These are phyloP conservation scores for Coptotermes formosanus DNA, from an alignment of 1,140 invertebrate species.

Conservation along the genomic window DNA sequence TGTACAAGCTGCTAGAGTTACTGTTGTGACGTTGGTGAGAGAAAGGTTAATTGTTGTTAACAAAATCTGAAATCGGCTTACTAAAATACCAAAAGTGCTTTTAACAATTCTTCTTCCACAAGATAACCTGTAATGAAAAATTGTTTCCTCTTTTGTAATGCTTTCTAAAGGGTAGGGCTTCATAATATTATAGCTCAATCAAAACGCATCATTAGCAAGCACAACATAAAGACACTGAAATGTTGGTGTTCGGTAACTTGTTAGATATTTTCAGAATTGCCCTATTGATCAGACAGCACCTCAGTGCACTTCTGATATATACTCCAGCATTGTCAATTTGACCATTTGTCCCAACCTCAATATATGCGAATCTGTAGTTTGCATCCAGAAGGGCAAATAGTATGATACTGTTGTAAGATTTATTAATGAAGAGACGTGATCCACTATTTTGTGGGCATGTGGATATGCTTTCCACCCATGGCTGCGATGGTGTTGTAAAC, in stretches of 20 bases:
- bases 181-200: neutral
- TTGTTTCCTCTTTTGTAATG: neutral
- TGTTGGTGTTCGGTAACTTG: neutral
- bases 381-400: constrained; percentile 42
- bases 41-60: constrained; percentile 27
- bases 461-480: constrained; percentile 41
- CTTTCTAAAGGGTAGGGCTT: neutral
- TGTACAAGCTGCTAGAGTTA: constrained; percentile 20
- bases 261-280: neutral
- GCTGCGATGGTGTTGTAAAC: constrained; percentile 41
- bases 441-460: constrained; percentile 38
- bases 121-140: neutral
- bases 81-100: constrained; percentile 29
- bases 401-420: constrained; percentile 41
- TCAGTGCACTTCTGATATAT: constrained; percentile 13
- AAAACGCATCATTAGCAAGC: constrained; percentile 1
- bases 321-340: constrained; percentile 39
- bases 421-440: constrained; percentile 43
- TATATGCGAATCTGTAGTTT: constrained; percentile 41
- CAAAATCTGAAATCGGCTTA: neutral
- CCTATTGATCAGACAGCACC: constrained; percentile 2
- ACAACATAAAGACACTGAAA: constrained; percentile 1
- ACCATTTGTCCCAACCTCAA: constrained; percentile 42
- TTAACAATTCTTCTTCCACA: constrained; percentile 27
- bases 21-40: constrained; percentile 20